Conservation (phyloP, 64 coral and sea anemone genomes). For the Montipora cactus region DNA sequence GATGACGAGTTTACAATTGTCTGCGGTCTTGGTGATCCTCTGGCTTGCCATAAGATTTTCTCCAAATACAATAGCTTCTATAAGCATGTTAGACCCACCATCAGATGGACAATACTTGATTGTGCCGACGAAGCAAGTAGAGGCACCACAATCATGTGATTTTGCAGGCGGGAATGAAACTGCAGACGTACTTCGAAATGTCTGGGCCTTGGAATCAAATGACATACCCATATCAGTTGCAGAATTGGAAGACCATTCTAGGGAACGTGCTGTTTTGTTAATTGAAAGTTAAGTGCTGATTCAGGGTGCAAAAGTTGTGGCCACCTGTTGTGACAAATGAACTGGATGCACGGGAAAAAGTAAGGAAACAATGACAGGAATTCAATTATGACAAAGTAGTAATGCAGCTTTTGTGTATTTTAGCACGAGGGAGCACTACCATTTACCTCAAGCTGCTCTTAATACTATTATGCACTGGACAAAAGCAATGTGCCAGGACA, state of each 20-base stretch:
- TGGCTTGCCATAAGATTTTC: background rate
- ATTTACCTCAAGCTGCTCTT: constrained; percentile 6
- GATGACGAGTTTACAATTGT: constrained; percentile 6
- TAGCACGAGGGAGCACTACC: constrained; percentile 16
- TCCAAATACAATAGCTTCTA: constrained; percentile 10
- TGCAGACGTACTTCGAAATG: background rate
- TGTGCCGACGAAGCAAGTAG: background rate
- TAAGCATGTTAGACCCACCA: background rate
- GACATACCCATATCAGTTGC: background rate
- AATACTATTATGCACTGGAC: background rate
- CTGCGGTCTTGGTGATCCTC: constrained; percentile 9
- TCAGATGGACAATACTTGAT: constrained; percentile 1
- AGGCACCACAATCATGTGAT: background rate
- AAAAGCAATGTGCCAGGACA: background rate
- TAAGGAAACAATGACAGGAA: background rate
- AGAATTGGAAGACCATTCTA: background rate
- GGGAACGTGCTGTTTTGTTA: background rate
- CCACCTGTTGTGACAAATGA: background rate
- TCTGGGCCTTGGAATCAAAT: background rate
- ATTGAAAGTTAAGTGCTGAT: background rate
- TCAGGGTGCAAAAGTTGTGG: background rate
- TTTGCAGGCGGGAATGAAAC: background rate
- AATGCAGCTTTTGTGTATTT: background rate
- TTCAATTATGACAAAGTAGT: background rate
- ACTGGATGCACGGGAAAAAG: background rate